These are phyloP conservation scores for Agriopis aurantiaria DNA, from an alignment of 2,888 invertebrate genomes.

Conservation along the genomic window DNA sequence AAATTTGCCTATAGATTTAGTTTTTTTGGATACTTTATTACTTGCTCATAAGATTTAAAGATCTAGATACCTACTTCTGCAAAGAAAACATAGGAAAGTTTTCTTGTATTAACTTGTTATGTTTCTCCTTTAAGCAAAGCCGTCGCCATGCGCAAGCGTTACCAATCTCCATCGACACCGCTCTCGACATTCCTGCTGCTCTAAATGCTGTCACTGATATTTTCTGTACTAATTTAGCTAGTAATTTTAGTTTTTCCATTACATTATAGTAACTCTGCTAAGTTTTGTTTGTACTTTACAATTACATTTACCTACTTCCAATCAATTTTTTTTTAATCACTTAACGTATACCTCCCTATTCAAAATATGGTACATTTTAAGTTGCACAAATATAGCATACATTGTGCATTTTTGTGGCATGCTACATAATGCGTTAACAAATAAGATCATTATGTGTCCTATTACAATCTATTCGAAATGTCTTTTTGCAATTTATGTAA, in stretches of 20 bases:
- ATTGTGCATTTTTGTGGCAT: neutral
- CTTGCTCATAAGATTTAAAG: too few relatives aligned
- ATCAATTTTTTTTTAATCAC: neutral
- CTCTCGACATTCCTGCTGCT: conserved; percentile 11
- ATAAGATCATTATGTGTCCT: too few relatives aligned
- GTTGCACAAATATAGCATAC: neutral
- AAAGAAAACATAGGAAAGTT: too few relatives aligned
- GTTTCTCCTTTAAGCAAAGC: neutral
- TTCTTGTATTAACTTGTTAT: too few relatives aligned
- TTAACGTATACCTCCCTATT: too few relatives aligned
- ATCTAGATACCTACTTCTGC: too few relatives aligned
- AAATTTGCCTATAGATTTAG: too few relatives aligned
- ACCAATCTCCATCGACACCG: neutral
- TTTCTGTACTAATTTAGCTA: neutral
- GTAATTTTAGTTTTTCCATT: neutral
- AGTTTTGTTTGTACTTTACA: neutral
- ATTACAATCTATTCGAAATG: too few relatives aligned
- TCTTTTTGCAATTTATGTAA: too few relatives aligned
- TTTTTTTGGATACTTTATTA: too few relatives aligned
- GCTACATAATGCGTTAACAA: neutral
- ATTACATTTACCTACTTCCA: neutral
- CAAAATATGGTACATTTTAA: neutral
- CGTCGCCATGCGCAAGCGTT: neutral
- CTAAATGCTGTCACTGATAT: conserved; percentile 10
- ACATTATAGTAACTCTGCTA: neutral